phyloP scores from a whole-genome alignment of 2,797 vertebrate genomes.

The Presbytis comata region DNA sequence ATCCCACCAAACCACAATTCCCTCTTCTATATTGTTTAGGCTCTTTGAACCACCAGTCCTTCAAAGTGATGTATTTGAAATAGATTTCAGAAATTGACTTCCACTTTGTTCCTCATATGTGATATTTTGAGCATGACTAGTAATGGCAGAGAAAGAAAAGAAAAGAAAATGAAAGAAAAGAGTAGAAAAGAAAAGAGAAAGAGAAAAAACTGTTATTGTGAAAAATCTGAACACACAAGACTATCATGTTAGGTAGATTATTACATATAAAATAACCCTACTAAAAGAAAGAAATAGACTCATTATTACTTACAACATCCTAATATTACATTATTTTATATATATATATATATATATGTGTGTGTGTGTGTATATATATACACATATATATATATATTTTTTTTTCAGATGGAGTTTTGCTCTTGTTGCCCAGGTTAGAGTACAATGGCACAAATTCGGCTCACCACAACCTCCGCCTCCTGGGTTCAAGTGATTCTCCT shows the following conservation, averaged over 20 bases:
- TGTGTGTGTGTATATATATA: accelerated
- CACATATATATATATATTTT: no score
- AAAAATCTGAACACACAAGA: background rate
- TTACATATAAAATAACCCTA: background rate
- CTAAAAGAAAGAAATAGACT: background rate
- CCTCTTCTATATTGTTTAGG: background rate
- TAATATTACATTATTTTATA: background rate
- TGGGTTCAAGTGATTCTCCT: no score
- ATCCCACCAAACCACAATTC: background rate
- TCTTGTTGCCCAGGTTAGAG: no score
- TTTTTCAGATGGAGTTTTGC: no score
- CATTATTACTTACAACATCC: background rate
- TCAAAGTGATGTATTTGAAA: background rate
- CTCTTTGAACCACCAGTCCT: background rate
- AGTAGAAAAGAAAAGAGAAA: no score
- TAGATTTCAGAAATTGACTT: background rate
- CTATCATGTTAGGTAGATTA: background rate
- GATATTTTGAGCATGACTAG: background rate
- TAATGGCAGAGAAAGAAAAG: background rate
- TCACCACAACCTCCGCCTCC: no score
- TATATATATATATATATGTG: no score
- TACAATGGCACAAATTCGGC: no score
- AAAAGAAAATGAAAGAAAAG: background rate
- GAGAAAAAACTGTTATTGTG: background rate
- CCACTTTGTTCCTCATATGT: background rate